These are phyloP conservation scores for Limosa lapponica DNA, from an alignment of 2,797 vertebrate species.

Conservation along the genomic window DNA sequence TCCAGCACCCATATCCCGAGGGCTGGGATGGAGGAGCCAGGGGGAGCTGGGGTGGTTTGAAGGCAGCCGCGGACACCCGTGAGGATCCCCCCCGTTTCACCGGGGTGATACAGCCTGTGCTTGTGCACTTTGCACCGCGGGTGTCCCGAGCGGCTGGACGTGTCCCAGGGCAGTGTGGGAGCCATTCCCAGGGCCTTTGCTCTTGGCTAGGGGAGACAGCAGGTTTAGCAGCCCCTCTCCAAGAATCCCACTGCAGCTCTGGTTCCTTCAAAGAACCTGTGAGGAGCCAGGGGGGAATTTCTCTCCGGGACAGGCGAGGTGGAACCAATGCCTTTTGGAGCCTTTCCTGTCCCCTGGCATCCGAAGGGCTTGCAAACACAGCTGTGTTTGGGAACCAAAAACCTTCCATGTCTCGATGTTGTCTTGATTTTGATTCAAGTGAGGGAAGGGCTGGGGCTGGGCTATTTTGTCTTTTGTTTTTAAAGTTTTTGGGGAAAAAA, in stretches of 20 bases:
- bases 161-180: neutral
- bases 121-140: neutral
- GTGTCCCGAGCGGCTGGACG: accelerated
- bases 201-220: accelerated
- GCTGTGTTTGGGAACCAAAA: conserved; percentile 52
- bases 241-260: neutral
- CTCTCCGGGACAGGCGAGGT: accelerated
- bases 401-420: neutral
- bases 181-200: neutral
- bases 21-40: accelerated
- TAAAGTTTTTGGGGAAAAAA: neutral
- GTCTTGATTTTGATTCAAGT: conserved; percentile 13
- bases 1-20: accelerated
- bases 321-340: neutral
- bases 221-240: neutral
- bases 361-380: conserved; percentile 24
- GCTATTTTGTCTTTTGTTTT: conserved; percentile 22
- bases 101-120: accelerated
- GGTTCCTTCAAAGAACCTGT: neutral
- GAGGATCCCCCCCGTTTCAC: neutral
- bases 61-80: accelerated
- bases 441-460: neutral
- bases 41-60: neutral
- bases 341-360: neutral
- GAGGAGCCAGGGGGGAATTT: neutral